These are phyloP conservation scores for Coracopsis vasa DNA, from an alignment of 2,113 vertebrate species.

Conservation along the genomic window DNA sequence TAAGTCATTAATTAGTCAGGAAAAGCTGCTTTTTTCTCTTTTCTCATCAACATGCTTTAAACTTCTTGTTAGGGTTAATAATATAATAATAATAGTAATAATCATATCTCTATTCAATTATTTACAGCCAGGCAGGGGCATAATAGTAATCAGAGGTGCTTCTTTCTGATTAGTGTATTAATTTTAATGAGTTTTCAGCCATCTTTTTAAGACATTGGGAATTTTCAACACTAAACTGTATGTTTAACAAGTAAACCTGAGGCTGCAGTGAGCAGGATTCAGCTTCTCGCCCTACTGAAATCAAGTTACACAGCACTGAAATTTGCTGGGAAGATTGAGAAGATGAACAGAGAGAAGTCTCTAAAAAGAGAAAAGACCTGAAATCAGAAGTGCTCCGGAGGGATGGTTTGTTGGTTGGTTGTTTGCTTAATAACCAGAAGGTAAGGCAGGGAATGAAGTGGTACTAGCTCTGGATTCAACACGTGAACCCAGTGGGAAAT, in stretches of 20 bases:
- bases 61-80: slow-evolving; percentile 38
- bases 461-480: fast-evolving
- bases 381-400: neutral
- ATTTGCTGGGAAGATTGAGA: neutral
- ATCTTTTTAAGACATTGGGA: neutral
- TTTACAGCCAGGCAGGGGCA: neutral
- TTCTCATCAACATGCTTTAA: slow-evolving; percentile 43
- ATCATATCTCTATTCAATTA: slow-evolving; percentile 17
- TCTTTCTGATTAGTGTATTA: slow-evolving; percentile 12
- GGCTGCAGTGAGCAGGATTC: neutral
- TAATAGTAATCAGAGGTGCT: slow-evolving; percentile 12
- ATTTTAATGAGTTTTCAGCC: slow-evolving; percentile 25
- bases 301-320: neutral
- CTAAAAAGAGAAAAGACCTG: neutral
- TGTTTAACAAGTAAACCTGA: neutral
- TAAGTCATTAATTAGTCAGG: slow-evolving; percentile 50
- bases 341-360: neutral
- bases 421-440: neutral
- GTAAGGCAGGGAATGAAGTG: fast-evolving
- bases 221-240: neutral
- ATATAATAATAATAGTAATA: neutral
- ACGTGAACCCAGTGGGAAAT: fast-evolving
- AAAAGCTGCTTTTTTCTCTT: slow-evolving; percentile 42
- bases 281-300: neutral
- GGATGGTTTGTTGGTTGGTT: fast-evolving